phyloP scores from a whole-genome alignment of 1,140 invertebrate species.

The Adoxophyes honmai region DNA sequence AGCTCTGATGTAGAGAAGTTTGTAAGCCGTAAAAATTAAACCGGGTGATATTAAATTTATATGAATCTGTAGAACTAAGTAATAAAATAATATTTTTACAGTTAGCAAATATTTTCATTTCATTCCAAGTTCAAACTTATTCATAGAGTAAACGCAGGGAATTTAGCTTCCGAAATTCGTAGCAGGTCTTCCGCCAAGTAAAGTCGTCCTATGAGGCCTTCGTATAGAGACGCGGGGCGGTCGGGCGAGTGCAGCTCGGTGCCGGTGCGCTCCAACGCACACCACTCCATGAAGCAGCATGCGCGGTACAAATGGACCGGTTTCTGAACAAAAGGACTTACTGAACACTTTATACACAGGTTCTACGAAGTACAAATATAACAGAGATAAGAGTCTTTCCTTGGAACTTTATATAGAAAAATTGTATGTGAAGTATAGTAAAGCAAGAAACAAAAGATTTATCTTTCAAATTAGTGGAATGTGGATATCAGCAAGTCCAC shows the following conservation, averaged over 20 bases:
- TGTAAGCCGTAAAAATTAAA: slow-evolving; percentile 8
- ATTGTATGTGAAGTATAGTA: too few relatives aligned
- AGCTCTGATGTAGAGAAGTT: background rate
- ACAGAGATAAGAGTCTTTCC: too few relatives aligned
- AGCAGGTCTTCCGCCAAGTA: slow-evolving; percentile 84
- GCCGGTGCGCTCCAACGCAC: slow-evolving; percentile 82
- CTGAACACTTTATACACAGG: too few relatives aligned
- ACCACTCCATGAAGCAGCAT: slow-evolving; percentile 91
- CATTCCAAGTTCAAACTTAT: background rate
- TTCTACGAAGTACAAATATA: too few relatives aligned
- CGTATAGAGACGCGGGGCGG: slow-evolving; percentile 90
- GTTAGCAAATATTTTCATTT: slow-evolving; percentile 7
- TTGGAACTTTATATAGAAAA: too few relatives aligned
- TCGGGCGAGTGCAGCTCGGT: slow-evolving; percentile 85
- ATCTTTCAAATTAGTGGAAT: too few relatives aligned
- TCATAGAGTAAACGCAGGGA: slow-evolving; percentile 77
- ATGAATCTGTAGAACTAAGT: slow-evolving; percentile 15
- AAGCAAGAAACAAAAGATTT: too few relatives aligned
- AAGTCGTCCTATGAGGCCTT: slow-evolving; percentile 86
- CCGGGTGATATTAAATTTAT: slow-evolving; percentile 31
- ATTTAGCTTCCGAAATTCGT: slow-evolving; percentile 80
- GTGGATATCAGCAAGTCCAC: too few relatives aligned
- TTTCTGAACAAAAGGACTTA: slow-evolving; percentile 67
- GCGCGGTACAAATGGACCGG: slow-evolving; percentile 86
- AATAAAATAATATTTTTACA: slow-evolving; percentile 25